Evolutionary conservation across 1,140 invertebrate genomes (phyloP).

Genomic region (Halictus rubicundus): DNA sequence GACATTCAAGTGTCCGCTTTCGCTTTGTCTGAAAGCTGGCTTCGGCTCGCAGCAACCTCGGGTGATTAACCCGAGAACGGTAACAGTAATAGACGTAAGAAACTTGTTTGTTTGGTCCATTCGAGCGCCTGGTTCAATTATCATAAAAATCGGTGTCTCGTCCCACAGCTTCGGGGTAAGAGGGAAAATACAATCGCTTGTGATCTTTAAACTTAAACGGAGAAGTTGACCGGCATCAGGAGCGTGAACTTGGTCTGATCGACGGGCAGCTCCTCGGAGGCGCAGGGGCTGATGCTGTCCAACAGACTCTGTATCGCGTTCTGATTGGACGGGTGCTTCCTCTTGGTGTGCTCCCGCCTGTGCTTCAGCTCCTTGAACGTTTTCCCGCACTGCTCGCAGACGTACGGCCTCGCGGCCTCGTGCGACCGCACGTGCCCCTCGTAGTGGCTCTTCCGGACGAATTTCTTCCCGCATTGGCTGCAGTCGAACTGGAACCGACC

Average conservation of each 20-base stretch:
- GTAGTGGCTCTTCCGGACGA: conserved; percentile 78
- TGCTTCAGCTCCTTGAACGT: conserved; percentile 79
- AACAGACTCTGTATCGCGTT: conserved; percentile 74
- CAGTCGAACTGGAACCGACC: conserved; percentile 78
- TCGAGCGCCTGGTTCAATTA: not conserved
- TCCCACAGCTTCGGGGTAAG: not conserved
- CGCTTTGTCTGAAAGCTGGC: no score
- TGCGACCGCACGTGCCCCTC: conserved; percentile 77
- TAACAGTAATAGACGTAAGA: not conserved
- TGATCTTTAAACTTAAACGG: conserved; percentile 58
- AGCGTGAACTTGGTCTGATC: conserved; percentile 76
- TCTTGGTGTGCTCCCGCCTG: conserved; percentile 76
- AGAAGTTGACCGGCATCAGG: conserved; percentile 78
- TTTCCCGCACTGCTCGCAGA: conserved; percentile 77
- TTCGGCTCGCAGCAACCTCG: no score
- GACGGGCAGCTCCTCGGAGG: conserved; percentile 67
- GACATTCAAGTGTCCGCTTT: no score
- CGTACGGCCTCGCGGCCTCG: conserved; percentile 76
- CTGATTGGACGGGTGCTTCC: conserved; percentile 74
- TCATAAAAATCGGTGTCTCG: no score
- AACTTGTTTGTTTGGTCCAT: not conserved
- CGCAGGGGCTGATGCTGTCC: conserved; percentile 74
- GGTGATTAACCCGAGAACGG: not conserved
- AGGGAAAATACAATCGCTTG: not conserved
- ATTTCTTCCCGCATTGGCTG: conserved; percentile 77